phyloP scores from a whole-genome alignment of 2,113 vertebrate species.

The Gobius niger region DNA sequence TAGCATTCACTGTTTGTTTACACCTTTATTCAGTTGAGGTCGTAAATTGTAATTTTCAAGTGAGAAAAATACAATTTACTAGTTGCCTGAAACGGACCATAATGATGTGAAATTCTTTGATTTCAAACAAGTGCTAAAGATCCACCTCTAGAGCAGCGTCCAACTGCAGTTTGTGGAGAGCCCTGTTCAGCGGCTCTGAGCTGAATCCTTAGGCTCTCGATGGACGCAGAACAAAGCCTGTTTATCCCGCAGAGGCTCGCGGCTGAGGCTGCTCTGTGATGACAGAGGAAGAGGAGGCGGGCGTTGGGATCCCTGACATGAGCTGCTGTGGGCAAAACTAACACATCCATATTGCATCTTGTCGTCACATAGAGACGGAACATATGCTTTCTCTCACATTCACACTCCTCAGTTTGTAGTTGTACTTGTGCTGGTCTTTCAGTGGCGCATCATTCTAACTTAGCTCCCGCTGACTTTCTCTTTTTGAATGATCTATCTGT shows the following conservation, averaged over 20 bases:
- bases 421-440: constrained; percentile 8
- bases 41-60: too few species aligned
- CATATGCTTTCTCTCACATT: constrained; percentile 7
- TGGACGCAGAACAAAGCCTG: constrained; percentile 43
- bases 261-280: constrained; percentile 12
- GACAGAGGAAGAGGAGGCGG: constrained; percentile 18
- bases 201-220: constrained; percentile 26
- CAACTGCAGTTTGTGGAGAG: constrained; percentile 8
- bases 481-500: neutral
- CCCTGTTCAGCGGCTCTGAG: constrained; percentile 24
- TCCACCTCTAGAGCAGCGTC: constrained; percentile 4
- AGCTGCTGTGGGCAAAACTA: constrained; percentile 14
- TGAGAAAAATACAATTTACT: too few species aligned
- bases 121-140: neutral
- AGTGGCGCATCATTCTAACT: neutral
- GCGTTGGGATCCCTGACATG: neutral
- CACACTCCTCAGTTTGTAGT: constrained; percentile 1
- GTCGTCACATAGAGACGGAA: constrained; percentile 14
- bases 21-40: too few species aligned
- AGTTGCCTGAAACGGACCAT: too few species aligned
- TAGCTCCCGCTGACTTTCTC: neutral
- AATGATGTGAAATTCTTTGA: too few species aligned
- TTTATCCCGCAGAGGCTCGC: constrained; percentile 25
- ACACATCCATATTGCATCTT: constrained; percentile 23
- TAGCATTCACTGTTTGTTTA: too few species aligned